A percentile compares a stretch with the other conserved stretches of the same genome.
phyloP scores from a whole-genome alignment of 2,797 vertebrate genomes.

The Arnoldichthys spilopterus region DNA sequence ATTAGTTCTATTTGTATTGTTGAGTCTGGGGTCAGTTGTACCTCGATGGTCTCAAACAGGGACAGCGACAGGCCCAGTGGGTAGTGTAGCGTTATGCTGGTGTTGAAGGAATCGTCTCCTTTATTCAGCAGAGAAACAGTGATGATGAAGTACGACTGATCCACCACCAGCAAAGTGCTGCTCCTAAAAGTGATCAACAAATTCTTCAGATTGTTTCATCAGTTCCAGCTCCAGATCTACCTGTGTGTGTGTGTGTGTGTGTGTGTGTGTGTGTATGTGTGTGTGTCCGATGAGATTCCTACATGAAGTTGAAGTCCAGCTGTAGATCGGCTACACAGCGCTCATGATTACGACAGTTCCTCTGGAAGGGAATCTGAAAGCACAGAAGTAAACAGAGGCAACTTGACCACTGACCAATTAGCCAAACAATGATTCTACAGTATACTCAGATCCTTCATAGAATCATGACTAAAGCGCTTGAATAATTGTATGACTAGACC shows the following conservation, averaged over 20 bases:
- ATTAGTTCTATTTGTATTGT: too few relatives aligned
- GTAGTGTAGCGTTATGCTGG: conserved; percentile 71
- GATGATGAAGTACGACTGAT: conserved; percentile 66
- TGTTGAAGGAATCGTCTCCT: conserved; percentile 79
- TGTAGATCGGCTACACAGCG: conserved; percentile 46
- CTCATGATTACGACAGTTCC: conserved; percentile 33
- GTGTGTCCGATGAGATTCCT: conserved; percentile 5
- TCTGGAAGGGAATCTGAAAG: conserved; percentile 46
- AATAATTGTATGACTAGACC: too few relatives aligned
- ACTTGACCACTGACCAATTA: too few relatives aligned
- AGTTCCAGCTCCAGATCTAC: background rate
- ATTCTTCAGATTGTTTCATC: background rate
- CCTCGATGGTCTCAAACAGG: conserved; percentile 60
- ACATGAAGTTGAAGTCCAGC: conserved; percentile 33
- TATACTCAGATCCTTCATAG: too few relatives aligned
- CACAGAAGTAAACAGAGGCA: background rate
- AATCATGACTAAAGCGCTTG: too few relatives aligned
- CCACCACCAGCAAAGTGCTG: conserved; percentile 65
- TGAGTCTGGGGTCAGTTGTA: conserved; percentile 39
- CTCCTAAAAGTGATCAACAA: conserved; percentile 58
- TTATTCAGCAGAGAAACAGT: conserved; percentile 64
- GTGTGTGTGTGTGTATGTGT: background rate
- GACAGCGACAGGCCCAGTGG: conserved; percentile 76
- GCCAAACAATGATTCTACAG: too few relatives aligned
- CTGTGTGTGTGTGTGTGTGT: background rate